Conservation (phyloP, 1,140 invertebrate genomes). For the Drosophila parabipectinata region DNA sequence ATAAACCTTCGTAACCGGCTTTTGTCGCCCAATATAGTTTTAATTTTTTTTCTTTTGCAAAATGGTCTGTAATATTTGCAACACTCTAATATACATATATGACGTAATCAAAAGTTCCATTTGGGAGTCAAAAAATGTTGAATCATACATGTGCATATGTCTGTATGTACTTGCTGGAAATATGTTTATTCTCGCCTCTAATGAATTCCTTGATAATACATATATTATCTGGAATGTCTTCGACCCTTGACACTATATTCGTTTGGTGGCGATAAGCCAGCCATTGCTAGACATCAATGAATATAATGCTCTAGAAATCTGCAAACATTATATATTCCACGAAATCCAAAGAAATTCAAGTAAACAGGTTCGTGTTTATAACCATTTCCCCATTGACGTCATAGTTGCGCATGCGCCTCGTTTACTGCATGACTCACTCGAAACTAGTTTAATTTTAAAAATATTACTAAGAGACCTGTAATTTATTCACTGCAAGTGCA, state of each 20-base stretch:
- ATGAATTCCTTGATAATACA: constrained; percentile 13
- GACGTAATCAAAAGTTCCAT: constrained; percentile 17
- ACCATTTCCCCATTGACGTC: constrained; percentile 46
- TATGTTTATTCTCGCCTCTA: not conserved
- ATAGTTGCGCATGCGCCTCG: constrained; percentile 38
- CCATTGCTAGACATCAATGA: constrained; percentile 10
- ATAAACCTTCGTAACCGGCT: constrained; percentile 24
- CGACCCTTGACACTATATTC: constrained; percentile 12
- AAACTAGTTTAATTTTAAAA: constrained; percentile 15
- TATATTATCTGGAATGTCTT: constrained; percentile 10
- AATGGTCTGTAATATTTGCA: constrained; percentile 2
- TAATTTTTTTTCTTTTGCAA: constrained; percentile 12
- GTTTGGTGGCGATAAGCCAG: constrained; percentile 19
- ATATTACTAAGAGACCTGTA: constrained; percentile 5
- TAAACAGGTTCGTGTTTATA: constrained; percentile 5
- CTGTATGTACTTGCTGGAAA: not conserved
- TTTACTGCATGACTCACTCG: constrained; percentile 12
- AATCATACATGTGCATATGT: not conserved
- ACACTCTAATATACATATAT: constrained; percentile 16
- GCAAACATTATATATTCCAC: not conserved
- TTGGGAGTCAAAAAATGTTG: constrained; percentile 12
- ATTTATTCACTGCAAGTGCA: constrained; percentile 8
- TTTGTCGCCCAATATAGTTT: constrained; percentile 44
- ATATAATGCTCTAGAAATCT: not conserved
- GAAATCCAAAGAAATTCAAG: constrained; percentile 11